Evolutionary conservation across 2,113 vertebrate genomes (phyloP), one percentile per base, ranked within the genome.

Genomic region (Sitta europaea): DNA sequence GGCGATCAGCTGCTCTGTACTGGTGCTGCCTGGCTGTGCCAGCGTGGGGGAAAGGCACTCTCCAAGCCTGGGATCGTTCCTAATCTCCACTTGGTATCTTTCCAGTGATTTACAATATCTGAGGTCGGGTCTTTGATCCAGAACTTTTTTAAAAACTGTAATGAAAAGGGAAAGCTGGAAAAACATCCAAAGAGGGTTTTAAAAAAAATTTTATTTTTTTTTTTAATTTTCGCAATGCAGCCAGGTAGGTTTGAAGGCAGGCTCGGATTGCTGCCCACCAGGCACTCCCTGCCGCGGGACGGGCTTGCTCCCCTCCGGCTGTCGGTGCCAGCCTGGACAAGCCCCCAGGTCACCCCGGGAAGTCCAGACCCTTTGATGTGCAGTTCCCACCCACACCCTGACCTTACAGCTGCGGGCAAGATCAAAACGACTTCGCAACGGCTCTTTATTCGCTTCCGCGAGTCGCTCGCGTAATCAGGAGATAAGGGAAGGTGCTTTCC

Each of bases 191-290:
- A 54, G 19, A 29, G 12, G n/a, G 10, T 28, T 51, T 25, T 25
- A n/a, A n/a, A n/a, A n/a, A n/a, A n/a, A n/a, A n/a, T 35, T 14
- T 54, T 42, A 5, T 1, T 36, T 48, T 10, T 9, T 14, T 29
- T 40, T 12, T 43, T n/a, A n/a, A n/a, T n/a, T n/a, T n/a, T n/a
- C n/a, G n/a, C n/a, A n/a, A n/a, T n/a, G 35, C 8, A 62, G 4
- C 22, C 45, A 40, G 70, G 31, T 12, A 58, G 29, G 38, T 88
- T 65, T 73, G 58, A 57, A 76, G 84, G 3, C n/a, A 31, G 17
- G 6, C 16, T 57, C 0, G 0, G 29, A 1, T 36, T 10, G 38
- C 72, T 45, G 68, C 63, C 35, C 57, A 6, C 1, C 1, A 12
- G 21, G 23, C 57, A 80, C 51, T 81, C 70, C 33, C 35, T 36